These are phyloP conservation scores for Tipula confusa DNA, from an alignment of 2,888 invertebrate genomes.

Conservation along the genomic window DNA sequence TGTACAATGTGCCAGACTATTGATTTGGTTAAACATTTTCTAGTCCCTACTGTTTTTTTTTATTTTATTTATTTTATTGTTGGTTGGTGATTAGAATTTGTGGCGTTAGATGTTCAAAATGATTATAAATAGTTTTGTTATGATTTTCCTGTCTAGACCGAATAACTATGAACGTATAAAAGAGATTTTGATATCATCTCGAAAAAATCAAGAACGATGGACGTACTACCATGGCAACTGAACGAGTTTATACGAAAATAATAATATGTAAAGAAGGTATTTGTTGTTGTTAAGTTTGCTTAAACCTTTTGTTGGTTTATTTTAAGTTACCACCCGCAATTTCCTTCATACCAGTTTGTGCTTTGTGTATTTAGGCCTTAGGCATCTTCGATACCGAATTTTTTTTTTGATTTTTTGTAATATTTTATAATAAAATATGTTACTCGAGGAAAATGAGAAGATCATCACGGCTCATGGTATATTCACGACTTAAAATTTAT, in stretches of 20 bases:
- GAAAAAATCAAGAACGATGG: background rate
- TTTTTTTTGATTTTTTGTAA: no score
- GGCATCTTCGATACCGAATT: background rate
- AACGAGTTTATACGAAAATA: background rate
- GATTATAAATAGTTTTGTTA: no score
- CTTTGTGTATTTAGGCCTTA: background rate
- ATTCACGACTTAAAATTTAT: background rate
- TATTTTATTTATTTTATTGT: no score
- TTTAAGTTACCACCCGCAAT: background rate
- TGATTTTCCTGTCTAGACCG: background rate
- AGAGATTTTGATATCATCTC: background rate
- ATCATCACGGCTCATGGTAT: background rate
- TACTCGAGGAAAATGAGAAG: background rate
- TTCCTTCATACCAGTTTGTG: background rate
- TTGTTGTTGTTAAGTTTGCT: background rate
- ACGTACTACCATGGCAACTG: background rate
- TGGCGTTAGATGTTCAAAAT: no score
- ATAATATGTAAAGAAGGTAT: no score
- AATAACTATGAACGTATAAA: background rate
- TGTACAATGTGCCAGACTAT: no score
- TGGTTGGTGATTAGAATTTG: no score
- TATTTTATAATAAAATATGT: background rate
- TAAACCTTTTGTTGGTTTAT: background rate
- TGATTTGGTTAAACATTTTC: no score
- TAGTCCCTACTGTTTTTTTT: no score